Percentiles rank a stretch among this genome's conserved stretches.
Conservation (phyloP, 1,140 invertebrate genomes). For the Phthorimaea operculella region DNA sequence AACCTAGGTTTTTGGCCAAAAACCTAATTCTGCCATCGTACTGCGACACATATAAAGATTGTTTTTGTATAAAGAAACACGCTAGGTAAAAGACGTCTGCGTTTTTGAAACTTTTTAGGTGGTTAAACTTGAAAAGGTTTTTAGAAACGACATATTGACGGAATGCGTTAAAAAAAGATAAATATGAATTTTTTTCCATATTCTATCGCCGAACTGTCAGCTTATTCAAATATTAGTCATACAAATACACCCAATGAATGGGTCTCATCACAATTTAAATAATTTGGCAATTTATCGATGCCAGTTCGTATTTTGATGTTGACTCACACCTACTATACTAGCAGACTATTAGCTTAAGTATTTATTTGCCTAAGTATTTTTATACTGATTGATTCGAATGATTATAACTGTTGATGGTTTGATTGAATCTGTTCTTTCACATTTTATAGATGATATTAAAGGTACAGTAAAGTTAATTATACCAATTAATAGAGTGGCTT, state of each 20-base stretch:
- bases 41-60: no score
- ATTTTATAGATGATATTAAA: conserved; percentile 19
- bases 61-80: no score
- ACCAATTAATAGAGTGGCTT: no score
- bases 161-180: no score
- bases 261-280: conserved; percentile 9
- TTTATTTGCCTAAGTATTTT: conserved; percentile 26
- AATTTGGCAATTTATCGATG: conserved; percentile 13
- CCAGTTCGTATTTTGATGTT: conserved; percentile 15
- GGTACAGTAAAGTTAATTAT: background rate
- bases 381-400: conserved; percentile 29
- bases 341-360: conserved; percentile 10
- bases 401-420: conserved; percentile 31
- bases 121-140: no score
- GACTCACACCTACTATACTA: conserved; percentile 19
- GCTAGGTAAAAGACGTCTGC: no score
- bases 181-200: no score
- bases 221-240: conserved; percentile 4
- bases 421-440: conserved; percentile 20
- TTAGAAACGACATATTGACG: no score
- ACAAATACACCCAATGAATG: background rate
- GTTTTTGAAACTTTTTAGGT: no score
- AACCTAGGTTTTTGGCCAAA: no score
- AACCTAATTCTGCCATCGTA: no score
- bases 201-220: background rate